Evolutionary conservation across 2,888 invertebrate species (phyloP).

Genomic region (Saturnia japonica): DNA sequence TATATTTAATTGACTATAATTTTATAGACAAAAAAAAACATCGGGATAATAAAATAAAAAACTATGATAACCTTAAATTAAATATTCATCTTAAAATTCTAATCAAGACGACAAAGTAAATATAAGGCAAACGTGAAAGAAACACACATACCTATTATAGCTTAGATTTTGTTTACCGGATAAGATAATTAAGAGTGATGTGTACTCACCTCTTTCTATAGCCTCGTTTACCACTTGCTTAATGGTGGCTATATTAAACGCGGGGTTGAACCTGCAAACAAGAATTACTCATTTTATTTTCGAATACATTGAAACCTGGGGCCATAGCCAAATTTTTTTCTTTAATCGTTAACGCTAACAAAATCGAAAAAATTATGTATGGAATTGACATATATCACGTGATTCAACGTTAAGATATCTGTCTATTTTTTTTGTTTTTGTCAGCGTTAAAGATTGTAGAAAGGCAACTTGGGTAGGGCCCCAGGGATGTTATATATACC

Average conservation of each 20-base stretch:
- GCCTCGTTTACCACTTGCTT: constrained; percentile 97
- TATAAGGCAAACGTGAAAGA: background rate
- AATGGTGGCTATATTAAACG: constrained; percentile 96
- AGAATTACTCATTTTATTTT: constrained; percentile 8
- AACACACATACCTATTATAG: background rate
- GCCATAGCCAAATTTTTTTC: no score
- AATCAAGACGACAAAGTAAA: background rate
- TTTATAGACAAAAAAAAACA: no score
- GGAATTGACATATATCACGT: no score
- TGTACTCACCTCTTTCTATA: constrained; percentile 91
- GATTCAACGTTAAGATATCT: no score
- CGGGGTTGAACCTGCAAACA: constrained; percentile 91
- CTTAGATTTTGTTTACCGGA: background rate
- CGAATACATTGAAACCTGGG: background rate
- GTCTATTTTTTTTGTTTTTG: no score
- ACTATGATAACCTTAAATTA: background rate
- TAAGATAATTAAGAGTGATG: constrained; percentile 14
- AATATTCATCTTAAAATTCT: background rate
- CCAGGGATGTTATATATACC: no score
- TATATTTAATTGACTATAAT: no score
- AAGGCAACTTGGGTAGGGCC: no score
- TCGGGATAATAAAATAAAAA: background rate
- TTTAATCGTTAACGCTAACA: no score
- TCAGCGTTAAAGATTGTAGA: no score
- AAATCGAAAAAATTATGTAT: no score